Base-by-base conservation (phyloP, 2,797 vertebrate genomes). In the Jordanella pulchra region DNA sequence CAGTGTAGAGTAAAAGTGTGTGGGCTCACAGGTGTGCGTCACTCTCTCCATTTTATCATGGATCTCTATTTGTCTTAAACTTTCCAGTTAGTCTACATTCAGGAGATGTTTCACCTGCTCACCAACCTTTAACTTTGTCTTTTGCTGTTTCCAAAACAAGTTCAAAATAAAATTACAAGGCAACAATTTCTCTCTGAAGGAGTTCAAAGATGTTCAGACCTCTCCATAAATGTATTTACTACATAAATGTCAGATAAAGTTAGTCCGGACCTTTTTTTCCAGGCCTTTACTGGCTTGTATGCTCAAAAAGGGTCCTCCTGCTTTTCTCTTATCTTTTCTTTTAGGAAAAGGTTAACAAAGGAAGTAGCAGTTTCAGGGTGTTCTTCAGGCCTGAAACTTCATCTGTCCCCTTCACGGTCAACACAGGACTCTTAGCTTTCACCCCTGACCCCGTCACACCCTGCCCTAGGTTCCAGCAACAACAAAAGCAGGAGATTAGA, bases 401-500 rank as follows among this genome's bases (percentile, higher is more conserved):
- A 89, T 92, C 85, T 86, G 70, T 78, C 71, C 86, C 86, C 83
- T 87, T 81, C 81, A 84, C 72, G 77, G 78, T 91, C 89, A 85
- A 89, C 86, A 85, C 79, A 87, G 91, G 80, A 63, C 85, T 91
- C 91, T 93, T 91, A 92, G 90, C 89, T 93, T 93, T 94, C 90
- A 93, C 92, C 93, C 89, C 90, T 94, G 92, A 94, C 93, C 92
- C 89, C 64, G 88, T 90, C 89, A 90, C 92, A 91, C 89, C 91
- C 91, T 89, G 86, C 84, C 89, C 81, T 79, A 83, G 85, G 89
- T 79, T 89, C 81, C 89, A 89, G 88, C 81, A 88, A 87, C 87
- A 91, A 92, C 89, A 92, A 89, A 90, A 92, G 90, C 71, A 83
- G 86, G 80, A 92, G 90, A 91, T 91, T 93, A 92, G 88, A 89